Evolutionary conservation across 2,888 invertebrate species (phyloP), one percentile per base, ranked within the genome.

Genomic region (Idaea straminata): DNA sequence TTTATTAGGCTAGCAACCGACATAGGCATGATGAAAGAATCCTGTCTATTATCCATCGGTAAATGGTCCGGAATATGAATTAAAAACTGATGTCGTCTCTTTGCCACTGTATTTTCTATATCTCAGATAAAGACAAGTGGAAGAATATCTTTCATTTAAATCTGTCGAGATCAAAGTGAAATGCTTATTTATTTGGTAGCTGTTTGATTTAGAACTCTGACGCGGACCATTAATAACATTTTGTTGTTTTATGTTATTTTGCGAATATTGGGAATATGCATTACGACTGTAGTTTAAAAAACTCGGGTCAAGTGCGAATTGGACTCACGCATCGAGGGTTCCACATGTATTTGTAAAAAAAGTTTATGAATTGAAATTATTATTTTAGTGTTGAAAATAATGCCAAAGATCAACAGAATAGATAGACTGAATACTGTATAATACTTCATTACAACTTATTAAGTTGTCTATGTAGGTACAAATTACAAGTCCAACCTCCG

Each of bases 151-250:
- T 47, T 47, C 47, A 47, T 47, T 47, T 47, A 47, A 47, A 59
- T 25, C 5, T 59, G 13, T 25, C 25, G 34, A 59, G 59, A 59
- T 59, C 59, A 59, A 59, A 59, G 59, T 7, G 59, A 59, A 34
- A 59, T 34, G 47, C 34, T 25, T 25, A 59, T 59, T 59, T 25
- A 25, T 59, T 59, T 59, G 16, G 16, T 13, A 13, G 16, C 59
- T 25, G 25, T 58, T 59, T 73, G 73, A 74, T 74, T 73, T 73
- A 74, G 69, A 66, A 64, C 62, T 61, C 60, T 72, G 72, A 72
- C 74, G 71, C 57, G 62, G 10, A 47, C 63, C 73, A 73, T 74
- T 74, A 67, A 74, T 74, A 74, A 69, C 66, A 66, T 68, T 69
- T 71, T 69, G 71, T 71, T 72, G 47, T 47, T 47, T 47, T 10